These are phyloP conservation scores for Chromoteleia sp. DNA, from an alignment of 2,888 invertebrate genomes.

Conservation along the genomic window DNA sequence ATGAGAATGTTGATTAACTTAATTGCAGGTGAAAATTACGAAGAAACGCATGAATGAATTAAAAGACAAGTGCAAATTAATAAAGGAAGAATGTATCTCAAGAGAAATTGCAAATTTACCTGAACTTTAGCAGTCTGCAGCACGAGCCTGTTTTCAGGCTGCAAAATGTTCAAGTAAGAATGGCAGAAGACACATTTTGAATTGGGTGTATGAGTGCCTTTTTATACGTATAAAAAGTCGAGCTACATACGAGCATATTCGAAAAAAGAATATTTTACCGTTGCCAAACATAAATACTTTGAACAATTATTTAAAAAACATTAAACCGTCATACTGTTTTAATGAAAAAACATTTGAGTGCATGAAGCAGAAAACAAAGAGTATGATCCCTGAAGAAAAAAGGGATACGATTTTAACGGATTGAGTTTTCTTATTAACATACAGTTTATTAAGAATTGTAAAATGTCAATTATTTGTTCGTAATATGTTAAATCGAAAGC, in stretches of 20 bases:
- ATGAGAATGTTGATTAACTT: no score
- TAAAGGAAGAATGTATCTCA: slow-evolving; percentile 3
- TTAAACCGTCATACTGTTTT: no score
- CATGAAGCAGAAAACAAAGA: no score
- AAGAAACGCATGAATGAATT: slow-evolving; percentile 8
- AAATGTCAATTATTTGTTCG: no score
- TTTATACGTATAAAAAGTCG: slow-evolving; percentile 38
- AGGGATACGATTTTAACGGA: no score
- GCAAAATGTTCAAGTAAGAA: neutral
- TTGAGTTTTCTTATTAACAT: no score
- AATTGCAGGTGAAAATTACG: slow-evolving; percentile 1
- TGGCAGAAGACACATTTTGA: slow-evolving; percentile 7
- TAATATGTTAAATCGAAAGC: no score
- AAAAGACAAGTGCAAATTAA: neutral
- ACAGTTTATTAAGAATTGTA: no score
- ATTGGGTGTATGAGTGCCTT: slow-evolving; percentile 44
- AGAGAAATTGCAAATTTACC: slow-evolving; percentile 26
- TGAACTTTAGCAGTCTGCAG: neutral
- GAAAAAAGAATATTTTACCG: slow-evolving; percentile 13
- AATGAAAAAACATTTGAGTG: no score
- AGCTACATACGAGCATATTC: slow-evolving; percentile 13
- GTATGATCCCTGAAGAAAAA: no score
- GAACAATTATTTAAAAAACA: slow-evolving; percentile 71
- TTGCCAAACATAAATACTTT: slow-evolving; percentile 24
- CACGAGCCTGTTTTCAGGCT: slow-evolving; percentile 10